phyloP scores from a whole-genome alignment of 2,797 vertebrate genomes.

The Artibeus jamaicensis region DNA sequence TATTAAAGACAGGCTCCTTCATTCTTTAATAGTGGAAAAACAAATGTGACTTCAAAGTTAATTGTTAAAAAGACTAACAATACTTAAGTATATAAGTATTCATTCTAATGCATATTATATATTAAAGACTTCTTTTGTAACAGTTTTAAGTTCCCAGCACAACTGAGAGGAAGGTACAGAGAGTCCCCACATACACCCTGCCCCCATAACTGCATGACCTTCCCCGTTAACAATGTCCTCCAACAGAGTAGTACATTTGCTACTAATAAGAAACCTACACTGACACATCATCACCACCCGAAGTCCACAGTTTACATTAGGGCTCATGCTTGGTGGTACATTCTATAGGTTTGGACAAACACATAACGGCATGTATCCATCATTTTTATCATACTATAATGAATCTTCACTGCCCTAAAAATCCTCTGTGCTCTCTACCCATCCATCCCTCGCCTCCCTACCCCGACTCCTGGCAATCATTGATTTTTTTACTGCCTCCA shows the following conservation, averaged over 20 bases:
- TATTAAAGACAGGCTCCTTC: no score
- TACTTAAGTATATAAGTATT: no score
- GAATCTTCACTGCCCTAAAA: neutral
- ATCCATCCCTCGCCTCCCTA: neutral
- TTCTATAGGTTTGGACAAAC: neutral
- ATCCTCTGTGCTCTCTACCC: neutral
- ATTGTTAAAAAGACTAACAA: no score
- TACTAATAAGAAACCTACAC: neutral
- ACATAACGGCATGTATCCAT: neutral
- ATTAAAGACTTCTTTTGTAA: neutral
- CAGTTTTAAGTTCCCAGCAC: neutral
- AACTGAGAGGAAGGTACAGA: neutral
- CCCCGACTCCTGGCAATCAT: neutral
- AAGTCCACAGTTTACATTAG: neutral
- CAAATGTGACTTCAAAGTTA: no score
- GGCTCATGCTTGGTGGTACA: neutral
- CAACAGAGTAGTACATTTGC: neutral
- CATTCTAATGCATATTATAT: no score
- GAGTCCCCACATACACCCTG: neutral
- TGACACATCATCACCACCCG: neutral
- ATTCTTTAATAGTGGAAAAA: no score
- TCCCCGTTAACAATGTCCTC: neutral
- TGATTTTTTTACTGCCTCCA: neutral
- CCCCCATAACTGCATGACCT: neutral
- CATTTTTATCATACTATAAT: neutral